A percentile compares a stretch with the other conserved stretches of the same genome.
These are phyloP conservation scores for Gymnarchus niloticus DNA, from an alignment of 2,113 vertebrate genomes.

Conservation along the genomic window DNA sequence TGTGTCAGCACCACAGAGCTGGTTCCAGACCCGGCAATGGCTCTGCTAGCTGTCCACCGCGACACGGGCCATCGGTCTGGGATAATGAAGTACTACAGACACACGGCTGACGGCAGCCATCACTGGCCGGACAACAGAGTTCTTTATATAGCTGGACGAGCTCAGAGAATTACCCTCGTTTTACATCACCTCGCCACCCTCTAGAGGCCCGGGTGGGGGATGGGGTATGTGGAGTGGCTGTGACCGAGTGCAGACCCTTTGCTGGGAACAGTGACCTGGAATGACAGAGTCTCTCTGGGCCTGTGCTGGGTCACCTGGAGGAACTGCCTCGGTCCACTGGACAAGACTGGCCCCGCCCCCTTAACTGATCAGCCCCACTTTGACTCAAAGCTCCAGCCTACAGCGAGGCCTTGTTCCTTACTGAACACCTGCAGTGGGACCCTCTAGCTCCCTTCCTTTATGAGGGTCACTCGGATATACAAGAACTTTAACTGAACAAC, in stretches of 20 bases:
- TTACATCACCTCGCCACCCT: slow-evolving; percentile 16
- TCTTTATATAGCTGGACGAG: slow-evolving; percentile 14
- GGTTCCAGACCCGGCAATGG: slow-evolving; percentile 16
- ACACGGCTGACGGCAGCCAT: slow-evolving; percentile 5
- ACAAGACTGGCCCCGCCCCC: background rate
- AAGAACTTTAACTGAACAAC: background rate
- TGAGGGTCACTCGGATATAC: background rate
- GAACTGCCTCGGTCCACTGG: background rate
- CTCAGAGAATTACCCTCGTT: slow-evolving; percentile 4
- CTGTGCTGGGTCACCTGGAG: background rate
- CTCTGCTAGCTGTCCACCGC: slow-evolving; percentile 21
- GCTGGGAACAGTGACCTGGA: background rate
- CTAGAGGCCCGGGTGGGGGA: background rate
- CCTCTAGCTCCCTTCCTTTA: background rate
- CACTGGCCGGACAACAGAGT: background rate
- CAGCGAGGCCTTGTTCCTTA: background rate
- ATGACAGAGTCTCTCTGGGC: background rate
- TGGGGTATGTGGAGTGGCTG: background rate
- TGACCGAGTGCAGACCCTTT: background rate
- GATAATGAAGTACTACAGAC: slow-evolving; percentile 17
- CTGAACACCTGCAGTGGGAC: background rate
- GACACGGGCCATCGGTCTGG: background rate
- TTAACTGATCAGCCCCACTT: background rate
- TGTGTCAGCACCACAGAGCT: background rate
- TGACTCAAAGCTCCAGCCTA: background rate